These are phyloP conservation scores for Drosophila colorata DNA, from an alignment of 2,888 invertebrate genomes.

Conservation along the genomic window DNA sequence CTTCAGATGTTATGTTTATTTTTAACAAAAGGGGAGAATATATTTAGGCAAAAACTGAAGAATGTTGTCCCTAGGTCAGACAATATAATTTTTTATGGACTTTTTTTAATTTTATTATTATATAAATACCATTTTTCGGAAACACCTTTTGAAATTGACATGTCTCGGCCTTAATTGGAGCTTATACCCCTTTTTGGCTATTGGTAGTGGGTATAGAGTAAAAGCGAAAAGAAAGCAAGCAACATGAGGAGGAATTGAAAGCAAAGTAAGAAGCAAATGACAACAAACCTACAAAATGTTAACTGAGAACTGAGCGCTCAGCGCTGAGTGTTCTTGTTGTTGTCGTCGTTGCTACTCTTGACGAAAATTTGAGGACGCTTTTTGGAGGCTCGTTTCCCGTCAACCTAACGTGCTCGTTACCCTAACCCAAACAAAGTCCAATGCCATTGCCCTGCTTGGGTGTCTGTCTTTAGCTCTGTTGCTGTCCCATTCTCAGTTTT, in stretches of 20 bases:
- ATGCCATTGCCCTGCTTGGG: constrained; percentile 26
- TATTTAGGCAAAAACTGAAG: too few species aligned
- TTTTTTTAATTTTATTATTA: too few species aligned
- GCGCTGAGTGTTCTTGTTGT: constrained; percentile 15
- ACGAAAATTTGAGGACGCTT: constrained; percentile 53
- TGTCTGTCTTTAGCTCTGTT: not conserved
- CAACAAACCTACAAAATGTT: constrained; percentile 41
- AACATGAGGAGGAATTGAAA: constrained; percentile 34
- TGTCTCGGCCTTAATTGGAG: too few species aligned
- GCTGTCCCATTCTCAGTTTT: constrained; percentile 23
- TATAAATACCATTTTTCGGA: too few species aligned
- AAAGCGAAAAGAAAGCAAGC: not conserved
- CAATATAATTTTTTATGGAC: too few species aligned
- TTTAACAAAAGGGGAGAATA: too few species aligned
- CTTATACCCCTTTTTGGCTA: not conserved
- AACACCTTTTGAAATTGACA: too few species aligned
- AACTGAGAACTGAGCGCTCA: constrained; percentile 19
- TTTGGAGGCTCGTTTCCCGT: constrained; percentile 46
- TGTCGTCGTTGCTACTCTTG: constrained; percentile 14
- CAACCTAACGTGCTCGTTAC: constrained; percentile 36
- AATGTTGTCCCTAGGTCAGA: too few species aligned
- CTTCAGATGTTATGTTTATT: too few species aligned
- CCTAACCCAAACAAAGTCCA: constrained; percentile 31
- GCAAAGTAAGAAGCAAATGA: constrained; percentile 60
- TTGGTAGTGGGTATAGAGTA: not conserved